A percentile compares a stretch with the other conserved stretches of the same genome.
Conservation (phyloP, 2,113 vertebrate genomes). For the Pao palembangensis region DNA sequence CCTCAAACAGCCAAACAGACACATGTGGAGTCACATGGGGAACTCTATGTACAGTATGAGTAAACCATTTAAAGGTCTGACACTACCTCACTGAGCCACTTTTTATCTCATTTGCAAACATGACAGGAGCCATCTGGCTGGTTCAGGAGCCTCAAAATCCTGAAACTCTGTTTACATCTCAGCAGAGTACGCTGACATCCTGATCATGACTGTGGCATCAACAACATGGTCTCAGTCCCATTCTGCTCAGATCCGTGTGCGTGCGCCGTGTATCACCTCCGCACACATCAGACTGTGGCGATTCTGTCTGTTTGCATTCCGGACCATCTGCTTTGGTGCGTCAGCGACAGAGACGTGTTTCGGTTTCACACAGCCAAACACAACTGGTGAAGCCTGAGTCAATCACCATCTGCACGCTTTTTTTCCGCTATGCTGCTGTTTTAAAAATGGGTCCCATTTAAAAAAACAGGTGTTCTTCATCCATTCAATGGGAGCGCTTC, state of each 20-base stretch:
- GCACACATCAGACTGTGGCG: slow-evolving; percentile 19
- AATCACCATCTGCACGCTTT: slow-evolving; percentile 61
- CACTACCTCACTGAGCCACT: slow-evolving; percentile 26
- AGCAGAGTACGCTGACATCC: not conserved
- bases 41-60: slow-evolving; percentile 40
- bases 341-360: slow-evolving; percentile 37
- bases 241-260: too few relatives aligned
- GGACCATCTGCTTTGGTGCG: slow-evolving; percentile 57
- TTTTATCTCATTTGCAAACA: slow-evolving; percentile 53
- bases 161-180: not conserved
- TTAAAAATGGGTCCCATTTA: slow-evolving; percentile 26
- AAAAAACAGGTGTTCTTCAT: not conserved
- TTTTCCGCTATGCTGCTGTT: slow-evolving; percentile 16
- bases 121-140: slow-evolving; percentile 30
- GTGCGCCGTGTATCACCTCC: not conserved
- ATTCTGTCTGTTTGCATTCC: slow-evolving; percentile 32
- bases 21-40: slow-evolving; percentile 1
- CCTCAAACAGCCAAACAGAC: not conserved
- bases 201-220: slow-evolving; percentile 4
- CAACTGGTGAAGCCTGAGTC: slow-evolving; percentile 38
- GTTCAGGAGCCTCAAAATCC: slow-evolving; percentile 18
- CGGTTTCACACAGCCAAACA: slow-evolving; percentile 36
- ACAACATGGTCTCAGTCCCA: slow-evolving; percentile 1
- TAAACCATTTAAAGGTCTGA: slow-evolving; percentile 48
- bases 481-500: slow-evolving; percentile 6